Evolutionary conservation across 92 coral and sea anemone genomes (phyloP), one percentile per base, ranked within the genome.

Genomic region (Epizoanthus fatuus): DNA sequence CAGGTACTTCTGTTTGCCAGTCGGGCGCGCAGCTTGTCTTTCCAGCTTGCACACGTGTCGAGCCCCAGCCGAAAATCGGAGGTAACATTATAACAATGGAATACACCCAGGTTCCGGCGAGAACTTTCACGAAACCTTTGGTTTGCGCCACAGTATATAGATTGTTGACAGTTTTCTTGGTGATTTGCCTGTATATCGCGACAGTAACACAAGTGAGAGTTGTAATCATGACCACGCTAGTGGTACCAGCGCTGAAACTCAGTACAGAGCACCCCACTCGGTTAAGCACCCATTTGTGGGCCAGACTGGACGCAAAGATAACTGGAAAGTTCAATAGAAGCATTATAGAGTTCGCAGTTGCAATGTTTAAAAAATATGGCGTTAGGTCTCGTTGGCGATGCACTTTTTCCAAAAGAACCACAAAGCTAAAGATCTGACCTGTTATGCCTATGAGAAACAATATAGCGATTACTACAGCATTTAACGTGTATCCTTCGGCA

Each of bases 321-420:
- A 90, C 90, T 11, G 97, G 97, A n/a, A 91, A 86, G 42, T 90
- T 90, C 3, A 88, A 86, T 5, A 89, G 29, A 29, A 93, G 42
- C 67, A 93, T 83, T 13, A 93, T 35, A 17, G 86, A 63, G 75
- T 93, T 93, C n/a, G 93, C 90, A 7, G 80, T 32, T 5, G 93
- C 90, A 56, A 93, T 89, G 89, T 89, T 93, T 16, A 91, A 11
- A 25, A 91, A 86, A 83, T 91, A 93, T 19, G 95, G 97, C 4
- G 89, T 88, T 25, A 91, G 53, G 14, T 80, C 80, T 42, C 78
- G 82, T 52, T 77, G 83, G 75, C 84, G 86, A 17, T 84, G 74
- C 4, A 54, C 60, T 57, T 86, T 82, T 58, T 64, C 65, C 56
- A 88, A 67, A 54, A 93, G 65, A 32, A 93, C 72, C 44, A 56